A percentile compares a stretch with the other conserved stretches of the same genome.
phyloP scores from a whole-genome alignment of 2,888 invertebrate genomes.

The Ischnus inquisitorius region DNA sequence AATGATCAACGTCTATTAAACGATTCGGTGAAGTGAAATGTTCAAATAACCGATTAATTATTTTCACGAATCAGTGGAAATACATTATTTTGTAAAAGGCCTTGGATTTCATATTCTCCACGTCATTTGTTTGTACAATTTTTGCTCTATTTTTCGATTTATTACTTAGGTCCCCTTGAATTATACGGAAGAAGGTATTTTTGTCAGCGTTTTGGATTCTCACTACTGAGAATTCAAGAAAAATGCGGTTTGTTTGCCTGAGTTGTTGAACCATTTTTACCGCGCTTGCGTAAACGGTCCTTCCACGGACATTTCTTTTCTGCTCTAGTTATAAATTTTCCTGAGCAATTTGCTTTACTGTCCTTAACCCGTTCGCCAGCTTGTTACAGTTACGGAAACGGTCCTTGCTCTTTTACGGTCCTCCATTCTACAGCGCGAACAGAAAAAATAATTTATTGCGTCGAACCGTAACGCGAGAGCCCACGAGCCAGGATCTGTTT shows the following conservation, averaged over 20 bases:
- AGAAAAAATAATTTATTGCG: conserved; percentile 80
- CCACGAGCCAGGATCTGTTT: conserved; percentile 74
- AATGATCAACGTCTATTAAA: background rate
- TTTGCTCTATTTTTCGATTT: conserved; percentile 7
- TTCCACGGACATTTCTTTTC: conserved; percentile 46
- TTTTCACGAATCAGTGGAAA: background rate
- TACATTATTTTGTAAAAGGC: background rate
- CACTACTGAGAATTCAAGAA: conserved; percentile 21
- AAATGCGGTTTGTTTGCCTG: conserved; percentile 58
- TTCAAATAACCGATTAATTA: background rate
- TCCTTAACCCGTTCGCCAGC: conserved; percentile 77
- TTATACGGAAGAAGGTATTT: background rate
- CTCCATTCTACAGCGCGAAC: conserved; percentile 55
- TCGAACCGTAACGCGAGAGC: conserved; percentile 73
- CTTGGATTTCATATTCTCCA: background rate
- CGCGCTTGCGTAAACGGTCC: conserved; percentile 73
- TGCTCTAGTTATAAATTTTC: conserved; percentile 80
- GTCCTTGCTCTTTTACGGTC: conserved; percentile 71
- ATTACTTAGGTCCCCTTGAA: background rate
- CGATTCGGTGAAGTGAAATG: background rate
- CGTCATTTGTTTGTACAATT: conserved; percentile 17
- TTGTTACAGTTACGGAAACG: conserved; percentile 78
- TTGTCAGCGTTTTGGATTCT: background rate
- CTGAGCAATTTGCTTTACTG: conserved; percentile 76
- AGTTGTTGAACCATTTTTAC: conserved; percentile 72